Base-by-base conservation (phyloP, 1,140 invertebrate species). In the Pseudomyrmex cubaensis region DNA sequence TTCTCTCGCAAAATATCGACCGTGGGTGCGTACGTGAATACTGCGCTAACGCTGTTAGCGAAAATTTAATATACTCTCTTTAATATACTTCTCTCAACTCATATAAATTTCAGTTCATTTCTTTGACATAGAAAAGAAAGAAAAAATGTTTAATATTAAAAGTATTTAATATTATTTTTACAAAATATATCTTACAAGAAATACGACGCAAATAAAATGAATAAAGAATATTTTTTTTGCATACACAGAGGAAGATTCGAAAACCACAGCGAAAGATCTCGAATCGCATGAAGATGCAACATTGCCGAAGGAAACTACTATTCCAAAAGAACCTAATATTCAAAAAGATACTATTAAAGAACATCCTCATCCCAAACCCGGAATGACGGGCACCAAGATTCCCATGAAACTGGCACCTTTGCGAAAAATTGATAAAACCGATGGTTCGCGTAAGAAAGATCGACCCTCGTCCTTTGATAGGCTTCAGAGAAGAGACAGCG, bases 241-340 rank as follows among this genome's bases (percentile, higher is more conserved):
- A 50, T 57, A 84, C 80, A 44, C 84, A 93, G 95, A 95, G 59
- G 94, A 95, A 85, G 95, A 95, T 70, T 94, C 94, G 4, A 95
- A 94, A 84, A 94, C 93, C 44, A 94, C 94, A 13, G 92, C 92
- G 7, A 94, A 94, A 86, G 95, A 95, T 12, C 82, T 94, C 57
- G 94, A 95, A 59, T 95, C 94, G 20, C 94, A 94, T 64, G 94
- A 95, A 80, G 94, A 95, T 66, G 88, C 89, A 7, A 93, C 90
- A 5, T 63, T 93, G 10, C 91, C 92, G 1, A 93, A 93, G 20
- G 90, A 89, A 9, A 44, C 63, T 0, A 62, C 67, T 4, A 57
- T 59, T 1, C 13, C 64, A 10, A 84, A 85, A 20, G 72, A 85
- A 10, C 12, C 20, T 1, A 5, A 1, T 8, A 70, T 67, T 7